A percentile compares a stretch with the other conserved stretches of the same genome.
phyloP scores from a whole-genome alignment of 2,113 vertebrate genomes.

The Asarcornis scutulata region DNA sequence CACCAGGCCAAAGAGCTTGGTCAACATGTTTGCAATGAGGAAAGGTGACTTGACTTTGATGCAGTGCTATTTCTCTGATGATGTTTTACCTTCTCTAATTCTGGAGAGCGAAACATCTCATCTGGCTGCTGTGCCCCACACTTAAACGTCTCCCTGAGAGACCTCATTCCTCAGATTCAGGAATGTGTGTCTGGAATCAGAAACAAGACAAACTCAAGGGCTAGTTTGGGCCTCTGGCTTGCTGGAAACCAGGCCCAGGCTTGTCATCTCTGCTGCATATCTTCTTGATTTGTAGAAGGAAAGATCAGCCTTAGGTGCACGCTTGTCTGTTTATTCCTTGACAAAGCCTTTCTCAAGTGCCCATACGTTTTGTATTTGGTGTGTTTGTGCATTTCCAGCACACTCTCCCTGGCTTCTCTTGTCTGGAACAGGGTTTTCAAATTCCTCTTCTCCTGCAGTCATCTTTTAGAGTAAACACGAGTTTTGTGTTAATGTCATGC shows the following conservation, averaged over 20 bases:
- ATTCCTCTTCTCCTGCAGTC: not conserved
- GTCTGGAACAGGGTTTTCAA: not conserved
- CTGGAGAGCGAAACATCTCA: not conserved
- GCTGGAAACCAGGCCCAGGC: not conserved
- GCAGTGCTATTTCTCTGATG: not conserved
- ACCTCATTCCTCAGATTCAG: not conserved
- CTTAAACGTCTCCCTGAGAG: not conserved
- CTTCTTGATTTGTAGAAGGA: constrained; percentile 25
- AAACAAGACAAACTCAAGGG: not conserved
- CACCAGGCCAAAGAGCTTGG: not conserved
- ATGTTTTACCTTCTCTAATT: not conserved
- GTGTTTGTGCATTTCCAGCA: not conserved
- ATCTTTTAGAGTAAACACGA: not conserved
- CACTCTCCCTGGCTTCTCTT: not conserved
- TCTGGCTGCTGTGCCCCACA: not conserved
- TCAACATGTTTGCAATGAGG: not conserved
- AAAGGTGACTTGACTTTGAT: not conserved
- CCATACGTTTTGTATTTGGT: not conserved
- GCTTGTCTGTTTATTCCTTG: not conserved
- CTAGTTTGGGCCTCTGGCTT: not conserved
- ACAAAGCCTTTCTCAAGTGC: not conserved
- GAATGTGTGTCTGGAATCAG: not conserved
- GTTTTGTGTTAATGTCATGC: not conserved
- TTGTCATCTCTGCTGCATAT: not conserved
- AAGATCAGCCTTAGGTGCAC: not conserved